A percentile compares a stretch with the other conserved stretches of the same genome.
Conservation (phyloP, 2,113 vertebrate genomes). For the Podarcis muralis region DNA sequence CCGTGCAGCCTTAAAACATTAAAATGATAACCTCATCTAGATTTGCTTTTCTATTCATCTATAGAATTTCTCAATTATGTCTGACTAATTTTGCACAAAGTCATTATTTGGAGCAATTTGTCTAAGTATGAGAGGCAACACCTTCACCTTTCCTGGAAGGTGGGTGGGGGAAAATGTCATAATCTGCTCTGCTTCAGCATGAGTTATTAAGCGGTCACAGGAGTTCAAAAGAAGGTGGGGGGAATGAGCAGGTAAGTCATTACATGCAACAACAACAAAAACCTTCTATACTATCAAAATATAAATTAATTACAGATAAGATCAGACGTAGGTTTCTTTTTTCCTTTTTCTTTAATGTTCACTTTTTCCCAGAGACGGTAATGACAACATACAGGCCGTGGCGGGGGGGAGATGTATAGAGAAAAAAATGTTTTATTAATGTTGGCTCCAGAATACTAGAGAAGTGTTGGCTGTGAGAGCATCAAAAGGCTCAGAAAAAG, state of each 20-base stretch:
- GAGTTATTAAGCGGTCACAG: slow-evolving; percentile 80
- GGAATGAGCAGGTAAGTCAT: slow-evolving; percentile 83
- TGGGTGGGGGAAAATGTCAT: slow-evolving; percentile 75
- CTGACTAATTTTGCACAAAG: slow-evolving; percentile 87
- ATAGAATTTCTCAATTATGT: slow-evolving; percentile 84
- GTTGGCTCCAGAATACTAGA: slow-evolving; percentile 64
- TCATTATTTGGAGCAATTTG: slow-evolving; percentile 87
- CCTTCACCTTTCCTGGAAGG: slow-evolving; percentile 78
- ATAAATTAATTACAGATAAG: slow-evolving; percentile 86
- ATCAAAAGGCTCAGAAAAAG: slow-evolving; percentile 66
- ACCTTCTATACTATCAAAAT: slow-evolving; percentile 82
- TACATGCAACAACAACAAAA: slow-evolving; percentile 66
- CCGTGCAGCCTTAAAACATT: slow-evolving; percentile 63
- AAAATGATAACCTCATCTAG: slow-evolving; percentile 73
- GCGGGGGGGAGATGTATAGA: slow-evolving; percentile 64
- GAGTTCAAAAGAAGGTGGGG: slow-evolving; percentile 79
- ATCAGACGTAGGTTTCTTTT: slow-evolving; percentile 71
- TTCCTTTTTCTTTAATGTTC: slow-evolving; percentile 74
- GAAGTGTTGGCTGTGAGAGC: slow-evolving; percentile 68
- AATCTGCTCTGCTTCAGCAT: slow-evolving; percentile 66
- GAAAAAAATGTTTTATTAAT: slow-evolving; percentile 69
- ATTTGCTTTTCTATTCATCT: slow-evolving; percentile 76
- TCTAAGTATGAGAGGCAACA: slow-evolving; percentile 80
- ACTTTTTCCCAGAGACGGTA: slow-evolving; percentile 79
- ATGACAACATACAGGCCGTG: slow-evolving; percentile 65